phyloP scores from a whole-genome alignment of 2,797 vertebrate species.

The Enteromius thamalakanensis region DNA sequence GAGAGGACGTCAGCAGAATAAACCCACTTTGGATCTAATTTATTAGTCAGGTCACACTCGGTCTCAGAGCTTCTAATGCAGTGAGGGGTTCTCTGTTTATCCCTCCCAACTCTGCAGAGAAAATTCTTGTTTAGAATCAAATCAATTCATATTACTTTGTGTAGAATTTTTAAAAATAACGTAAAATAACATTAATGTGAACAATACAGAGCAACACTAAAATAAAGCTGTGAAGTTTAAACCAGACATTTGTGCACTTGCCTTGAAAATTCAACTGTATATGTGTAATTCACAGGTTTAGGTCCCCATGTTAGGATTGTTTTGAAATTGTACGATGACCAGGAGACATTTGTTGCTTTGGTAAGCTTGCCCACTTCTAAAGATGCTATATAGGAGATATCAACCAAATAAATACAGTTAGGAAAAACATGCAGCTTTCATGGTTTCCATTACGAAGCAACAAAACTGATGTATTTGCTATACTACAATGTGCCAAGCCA shows the following conservation, averaged over 20 bases:
- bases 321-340: slow-evolving; percentile 91
- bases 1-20: slow-evolving; percentile 80
- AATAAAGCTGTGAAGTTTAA: background rate
- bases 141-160: background rate
- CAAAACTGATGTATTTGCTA: background rate
- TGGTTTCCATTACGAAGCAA: background rate
- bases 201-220: background rate
- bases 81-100: slow-evolving; percentile 65
- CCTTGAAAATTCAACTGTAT: slow-evolving; percentile 79
- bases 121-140: background rate
- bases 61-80: slow-evolving; percentile 71
- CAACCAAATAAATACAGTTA: background rate
- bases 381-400: background rate
- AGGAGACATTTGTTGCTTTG: slow-evolving; percentile 68
- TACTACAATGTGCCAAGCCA: too few species aligned
- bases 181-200: too few species aligned
- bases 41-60: slow-evolving; percentile 84
- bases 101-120: slow-evolving; percentile 63
- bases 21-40: slow-evolving; percentile 64
- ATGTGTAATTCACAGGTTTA: slow-evolving; percentile 68
- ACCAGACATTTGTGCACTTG: slow-evolving; percentile 67
- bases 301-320: slow-evolving; percentile 85
- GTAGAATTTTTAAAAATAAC: background rate
- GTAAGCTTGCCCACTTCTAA: slow-evolving; percentile 33
- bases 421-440: background rate